These are phyloP conservation scores for Ellobius talpinus DNA, from an alignment of 2,113 vertebrate genomes.

Conservation along the genomic window DNA sequence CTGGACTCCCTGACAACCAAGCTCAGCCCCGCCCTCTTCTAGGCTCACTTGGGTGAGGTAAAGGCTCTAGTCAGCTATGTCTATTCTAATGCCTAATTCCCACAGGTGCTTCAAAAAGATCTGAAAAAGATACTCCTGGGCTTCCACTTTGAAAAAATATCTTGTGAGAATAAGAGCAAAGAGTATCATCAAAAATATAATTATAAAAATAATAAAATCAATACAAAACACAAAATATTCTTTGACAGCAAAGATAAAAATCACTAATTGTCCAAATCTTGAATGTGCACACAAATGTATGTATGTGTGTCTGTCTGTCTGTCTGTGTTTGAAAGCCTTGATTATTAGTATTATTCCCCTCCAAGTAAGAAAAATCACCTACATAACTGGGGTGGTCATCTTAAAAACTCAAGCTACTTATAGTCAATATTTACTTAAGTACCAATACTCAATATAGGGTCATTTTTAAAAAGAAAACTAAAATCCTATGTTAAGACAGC, in stretches of 20 bases:
- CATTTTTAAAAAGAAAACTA: neutral
- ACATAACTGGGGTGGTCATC: neutral
- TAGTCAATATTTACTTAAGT: neutral
- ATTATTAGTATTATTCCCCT: neutral
- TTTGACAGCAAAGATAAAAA: conserved; percentile 32
- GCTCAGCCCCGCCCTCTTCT: neutral
- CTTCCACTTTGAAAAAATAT: conserved; percentile 33
- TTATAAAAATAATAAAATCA: conserved; percentile 27
- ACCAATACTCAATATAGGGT: neutral
- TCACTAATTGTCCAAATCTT: neutral
- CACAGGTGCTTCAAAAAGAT: neutral
- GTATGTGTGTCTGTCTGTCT: neutral
- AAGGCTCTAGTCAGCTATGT: neutral
- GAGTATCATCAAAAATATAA: neutral
- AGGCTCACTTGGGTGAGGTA: neutral
- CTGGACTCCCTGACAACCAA: neutral
- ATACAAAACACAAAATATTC: neutral
- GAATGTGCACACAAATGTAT: neutral
- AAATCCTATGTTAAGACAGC: neutral
- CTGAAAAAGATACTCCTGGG: neutral
- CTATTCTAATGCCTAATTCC: conserved; percentile 21
- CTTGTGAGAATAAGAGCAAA: conserved; percentile 32
- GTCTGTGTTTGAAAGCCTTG: neutral
- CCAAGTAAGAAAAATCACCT: neutral
- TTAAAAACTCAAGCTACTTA: conserved; percentile 9